phyloP scores from a whole-genome alignment of 2,113 vertebrate species.

The Antechinus flavipes region DNA sequence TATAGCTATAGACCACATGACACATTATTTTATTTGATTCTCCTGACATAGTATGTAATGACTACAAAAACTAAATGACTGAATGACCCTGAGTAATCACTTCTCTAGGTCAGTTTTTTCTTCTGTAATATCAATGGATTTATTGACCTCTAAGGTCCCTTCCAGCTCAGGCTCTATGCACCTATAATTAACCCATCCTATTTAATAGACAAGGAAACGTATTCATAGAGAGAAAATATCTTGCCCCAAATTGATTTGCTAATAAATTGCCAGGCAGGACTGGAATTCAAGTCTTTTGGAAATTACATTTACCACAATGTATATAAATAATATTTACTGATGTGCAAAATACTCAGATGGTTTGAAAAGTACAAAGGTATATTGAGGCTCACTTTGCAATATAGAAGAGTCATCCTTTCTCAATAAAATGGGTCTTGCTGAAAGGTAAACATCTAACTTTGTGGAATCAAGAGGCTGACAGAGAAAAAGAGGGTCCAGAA shows the following conservation, averaged over 20 bases:
- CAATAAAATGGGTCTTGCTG: not conserved
- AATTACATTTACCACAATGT: not conserved
- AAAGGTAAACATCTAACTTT: not conserved
- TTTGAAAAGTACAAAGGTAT: not conserved
- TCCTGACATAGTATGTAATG: not conserved
- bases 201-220: not conserved
- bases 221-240: not conserved
- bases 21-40: not conserved
- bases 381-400: not conserved
- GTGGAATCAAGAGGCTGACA: not conserved
- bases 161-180: not conserved
- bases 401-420: not conserved
- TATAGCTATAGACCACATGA: not conserved
- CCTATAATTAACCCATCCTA: not conserved
- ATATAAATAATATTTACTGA: not conserved
- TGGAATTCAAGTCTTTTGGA: not conserved
- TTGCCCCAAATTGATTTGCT: not conserved
- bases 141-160: not conserved
- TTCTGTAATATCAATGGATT: not conserved
- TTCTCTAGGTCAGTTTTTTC: not conserved
- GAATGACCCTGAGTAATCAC: not conserved
- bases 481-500: not conserved
- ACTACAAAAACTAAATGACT: not conserved
- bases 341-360: not conserved
- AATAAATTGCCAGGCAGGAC: not conserved